Evolutionary conservation across 2,888 invertebrate species (phyloP).

Genomic region (Aphidoletes aphidimyza): DNA sequence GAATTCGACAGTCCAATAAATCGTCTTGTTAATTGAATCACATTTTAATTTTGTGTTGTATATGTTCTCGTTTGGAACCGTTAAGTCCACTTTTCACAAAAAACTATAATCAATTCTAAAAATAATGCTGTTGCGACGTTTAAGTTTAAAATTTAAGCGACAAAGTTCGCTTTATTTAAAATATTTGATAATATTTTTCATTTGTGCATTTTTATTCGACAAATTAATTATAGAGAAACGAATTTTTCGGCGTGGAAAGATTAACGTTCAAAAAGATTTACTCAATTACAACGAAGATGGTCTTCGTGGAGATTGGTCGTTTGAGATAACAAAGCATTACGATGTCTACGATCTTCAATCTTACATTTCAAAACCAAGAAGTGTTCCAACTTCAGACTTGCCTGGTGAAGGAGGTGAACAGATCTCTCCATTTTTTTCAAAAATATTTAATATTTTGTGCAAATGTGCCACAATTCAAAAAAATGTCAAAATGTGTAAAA

Average conservation of each 20-base stretch:
- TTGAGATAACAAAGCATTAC: background rate
- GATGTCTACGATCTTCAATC: background rate
- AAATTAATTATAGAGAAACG: background rate
- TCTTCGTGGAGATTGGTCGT: background rate
- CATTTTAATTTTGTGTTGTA: too few species aligned
- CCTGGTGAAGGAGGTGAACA: background rate
- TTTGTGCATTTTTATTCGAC: background rate
- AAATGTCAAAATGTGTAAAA: too few species aligned
- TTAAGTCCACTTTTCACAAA: too few species aligned
- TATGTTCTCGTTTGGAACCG: too few species aligned
- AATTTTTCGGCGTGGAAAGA: background rate
- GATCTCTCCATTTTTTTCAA: too few species aligned
- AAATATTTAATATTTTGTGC: background rate
- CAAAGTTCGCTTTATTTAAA: background rate
- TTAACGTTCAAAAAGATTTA: background rate
- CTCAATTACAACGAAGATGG: conserved; percentile 1
- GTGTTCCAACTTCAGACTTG: background rate
- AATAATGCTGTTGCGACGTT: background rate
- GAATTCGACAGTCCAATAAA: too few species aligned
- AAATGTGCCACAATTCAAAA: too few species aligned
- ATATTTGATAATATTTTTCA: background rate
- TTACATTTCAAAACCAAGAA: background rate
- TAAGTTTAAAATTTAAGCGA: background rate
- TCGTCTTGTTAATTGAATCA: too few species aligned
- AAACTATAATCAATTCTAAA: too few species aligned